phyloP scores from a whole-genome alignment of 2,797 vertebrate genomes.

The Enteromius unitaeniatus region DNA sequence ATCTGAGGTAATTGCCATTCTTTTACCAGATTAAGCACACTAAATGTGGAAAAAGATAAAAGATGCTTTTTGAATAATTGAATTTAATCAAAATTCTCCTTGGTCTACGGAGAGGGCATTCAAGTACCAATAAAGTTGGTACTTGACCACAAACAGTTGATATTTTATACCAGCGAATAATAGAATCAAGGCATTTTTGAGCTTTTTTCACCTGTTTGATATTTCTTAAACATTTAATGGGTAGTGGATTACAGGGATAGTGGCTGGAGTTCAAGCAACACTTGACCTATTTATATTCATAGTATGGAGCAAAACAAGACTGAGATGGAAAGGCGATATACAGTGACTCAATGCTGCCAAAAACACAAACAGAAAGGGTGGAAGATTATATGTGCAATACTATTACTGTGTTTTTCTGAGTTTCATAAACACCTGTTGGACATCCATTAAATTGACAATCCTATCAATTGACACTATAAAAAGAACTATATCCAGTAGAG shows the following conservation, averaged over 20 bases:
- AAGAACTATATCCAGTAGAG: constrained; percentile 29
- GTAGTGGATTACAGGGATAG: neutral
- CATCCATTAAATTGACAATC: constrained; percentile 42
- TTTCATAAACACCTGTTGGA: constrained; percentile 45
- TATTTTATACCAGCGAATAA: neutral
- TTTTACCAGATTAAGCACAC: constrained; percentile 66
- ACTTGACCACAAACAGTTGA: neutral
- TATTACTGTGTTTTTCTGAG: neutral
- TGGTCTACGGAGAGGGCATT: constrained; percentile 35
- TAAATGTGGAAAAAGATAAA: constrained; percentile 55
- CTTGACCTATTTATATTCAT: neutral
- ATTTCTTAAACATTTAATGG: neutral
- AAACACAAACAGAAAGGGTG: neutral
- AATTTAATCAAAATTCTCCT: constrained; percentile 63
- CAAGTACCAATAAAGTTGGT: neutral
- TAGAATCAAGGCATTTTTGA: neutral
- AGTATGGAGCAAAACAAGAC: neutral
- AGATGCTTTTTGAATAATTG: constrained; percentile 55
- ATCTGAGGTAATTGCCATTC: constrained; percentile 65
- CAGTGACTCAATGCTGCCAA: neutral
- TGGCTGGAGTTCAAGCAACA: neutral
- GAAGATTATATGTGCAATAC: neutral
- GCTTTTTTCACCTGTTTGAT: neutral
- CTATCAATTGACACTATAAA: constrained; percentile 40
- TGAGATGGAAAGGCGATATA: neutral